Base-by-base conservation (phyloP, 2,888 invertebrate genomes). In the Dasysyrphus tricinctus region DNA sequence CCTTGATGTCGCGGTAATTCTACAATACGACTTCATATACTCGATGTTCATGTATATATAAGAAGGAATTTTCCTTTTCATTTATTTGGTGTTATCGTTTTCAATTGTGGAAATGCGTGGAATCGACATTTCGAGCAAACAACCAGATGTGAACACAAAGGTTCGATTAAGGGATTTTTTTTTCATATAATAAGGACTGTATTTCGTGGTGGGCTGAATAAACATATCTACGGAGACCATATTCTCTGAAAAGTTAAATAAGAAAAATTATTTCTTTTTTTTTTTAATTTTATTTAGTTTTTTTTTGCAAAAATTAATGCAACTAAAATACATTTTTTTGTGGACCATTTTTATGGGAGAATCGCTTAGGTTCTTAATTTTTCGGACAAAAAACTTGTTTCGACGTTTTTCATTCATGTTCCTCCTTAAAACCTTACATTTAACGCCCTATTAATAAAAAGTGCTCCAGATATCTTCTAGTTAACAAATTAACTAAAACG, bases 101-200 rank as follows among this genome's bases (percentile, higher is more conserved):
- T 65, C 72, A 57, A 70, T 79, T 72, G 63, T 72, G 47, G 79
- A 73, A 73, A 65, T 44, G 78, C 51, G 56, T 61, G 47, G 63
- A 73, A 72, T 73, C 61, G 72, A 79, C 72, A 72, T 73, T 63
- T 61, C 24, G 63, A 57, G 65, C 56, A 79, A 47, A 63, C 34
- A 34, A 9, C 19, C 79, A 79, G 72, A 79, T 79, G 79, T 79
- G 79, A 65, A 72, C 69, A 78, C 78, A 78, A 78, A 78, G 72
- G 79, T 65, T 79, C 79, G 65, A 63, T 63, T 65, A 65, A 57
- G 63, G 24, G 3, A 24, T 32, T 54, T 65, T 47, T 65, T 34
- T 42, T n/a, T 7, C 5, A 2, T 39, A 12, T 29, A 14, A 29
- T 16, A 34, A 56, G 37, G 16, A 39, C 24, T 37, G 19, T 19